Evolutionary conservation across 2,888 invertebrate genomes (phyloP), one percentile per base, ranked within the genome.

Genomic region (Oasisia sp.): DNA sequence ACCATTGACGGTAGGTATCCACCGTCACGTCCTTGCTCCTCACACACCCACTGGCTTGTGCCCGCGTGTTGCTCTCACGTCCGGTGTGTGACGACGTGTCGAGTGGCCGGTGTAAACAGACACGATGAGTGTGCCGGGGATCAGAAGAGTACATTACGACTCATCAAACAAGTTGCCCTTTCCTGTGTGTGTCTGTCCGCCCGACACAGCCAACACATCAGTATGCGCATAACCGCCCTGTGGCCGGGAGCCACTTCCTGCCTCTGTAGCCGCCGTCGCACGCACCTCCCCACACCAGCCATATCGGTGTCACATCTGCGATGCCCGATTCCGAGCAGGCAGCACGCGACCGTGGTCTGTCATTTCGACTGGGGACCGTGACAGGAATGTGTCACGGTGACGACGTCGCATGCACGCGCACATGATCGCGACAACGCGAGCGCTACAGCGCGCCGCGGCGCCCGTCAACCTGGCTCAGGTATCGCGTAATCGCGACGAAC

Each of bases 61-160:
- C 74, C 74, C 74, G 74, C 7, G 7, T 74, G n/a, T 74, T 27
- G 74, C 74, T 27, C 74, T 74, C 74, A 74, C 74, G 74, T 7
- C n/a, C 4, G n/a, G 27, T 74, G 19, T 5, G 27, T 74, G 19
- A 74, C 74, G 27, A 27, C 14, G 74, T 74, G 74, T 27, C 27
- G n/a, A 74, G n/a, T 74, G 74, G 74, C n/a, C 74, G 74, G 27
- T 74, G 74, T 74, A 74, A 74, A 74, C 74, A 74, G 74, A 74
- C 14, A 74, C 74, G 74, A 74, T 19, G 74, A 74, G 74, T 74
- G 74, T 3, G 14, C 74, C 74, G n/a, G 14, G 74, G 74, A 74
- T 74, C 74, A 74, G 74, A 19, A 27, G 74, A 74, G 74, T 74
- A 27, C 74, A 74, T 19, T 27, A 27, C n/a, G n/a, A 19, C 74